Conservation (phyloP, 2,888 invertebrate genomes). For the Troilus luridus region DNA sequence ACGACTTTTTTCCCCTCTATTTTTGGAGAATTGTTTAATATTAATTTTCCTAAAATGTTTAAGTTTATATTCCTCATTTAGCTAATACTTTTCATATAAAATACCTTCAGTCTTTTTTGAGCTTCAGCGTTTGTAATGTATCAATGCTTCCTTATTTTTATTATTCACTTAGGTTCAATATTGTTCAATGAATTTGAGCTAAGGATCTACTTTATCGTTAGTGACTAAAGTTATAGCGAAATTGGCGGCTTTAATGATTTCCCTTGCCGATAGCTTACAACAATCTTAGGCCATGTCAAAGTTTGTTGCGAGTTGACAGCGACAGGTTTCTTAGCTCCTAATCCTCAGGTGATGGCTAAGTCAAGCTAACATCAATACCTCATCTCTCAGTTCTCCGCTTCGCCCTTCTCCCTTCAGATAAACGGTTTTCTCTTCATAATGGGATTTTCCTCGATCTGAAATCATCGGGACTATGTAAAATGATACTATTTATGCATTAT, state of each 20-base stretch:
- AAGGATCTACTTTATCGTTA: not conserved
- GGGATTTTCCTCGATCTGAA: not conserved
- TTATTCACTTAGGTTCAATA: not conserved
- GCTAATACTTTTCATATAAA: no score
- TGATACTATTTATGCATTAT: no score
- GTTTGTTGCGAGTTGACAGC: not conserved
- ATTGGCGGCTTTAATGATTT: not conserved
- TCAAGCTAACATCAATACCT: not conserved
- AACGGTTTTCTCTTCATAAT: not conserved
- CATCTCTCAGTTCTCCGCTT: not conserved
- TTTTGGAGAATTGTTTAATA: no score
- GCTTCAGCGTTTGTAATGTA: no score
- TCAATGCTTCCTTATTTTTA: not conserved
- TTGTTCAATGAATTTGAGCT: not conserved
- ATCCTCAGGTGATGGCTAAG: constrained; percentile 4
- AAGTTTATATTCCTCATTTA: no score
- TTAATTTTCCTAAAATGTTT: no score
- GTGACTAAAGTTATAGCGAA: not conserved
- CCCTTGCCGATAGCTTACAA: not conserved
- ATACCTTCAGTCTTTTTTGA: no score
- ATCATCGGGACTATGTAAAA: not conserved
- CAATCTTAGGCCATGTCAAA: not conserved
- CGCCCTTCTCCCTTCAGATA: not conserved
- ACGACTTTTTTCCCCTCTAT: no score
- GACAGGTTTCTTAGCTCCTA: constrained; percentile 6